phyloP scores from a whole-genome alignment of 1,140 invertebrate species.

The Ceratina calcarata region DNA sequence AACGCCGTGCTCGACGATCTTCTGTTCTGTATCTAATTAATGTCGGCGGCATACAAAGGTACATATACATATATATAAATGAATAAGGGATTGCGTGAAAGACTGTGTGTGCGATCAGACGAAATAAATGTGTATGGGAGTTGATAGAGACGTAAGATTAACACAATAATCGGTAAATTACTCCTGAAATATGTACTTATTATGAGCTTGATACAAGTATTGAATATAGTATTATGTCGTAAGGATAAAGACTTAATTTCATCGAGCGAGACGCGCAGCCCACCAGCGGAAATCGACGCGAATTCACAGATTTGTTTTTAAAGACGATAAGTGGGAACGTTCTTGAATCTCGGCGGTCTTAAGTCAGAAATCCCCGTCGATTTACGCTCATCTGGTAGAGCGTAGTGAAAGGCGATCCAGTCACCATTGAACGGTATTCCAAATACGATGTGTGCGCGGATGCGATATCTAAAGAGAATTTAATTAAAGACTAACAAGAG shows the following conservation, averaged over 20 bases:
- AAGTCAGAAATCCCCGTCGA: constrained; percentile 5
- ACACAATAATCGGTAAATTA: constrained; percentile 73
- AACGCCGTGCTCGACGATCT: constrained; percentile 67
- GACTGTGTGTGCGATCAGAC: constrained; percentile 13
- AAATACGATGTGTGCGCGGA: constrained; percentile 6
- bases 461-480: neutral
- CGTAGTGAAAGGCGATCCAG: constrained; percentile 26
- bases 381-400: constrained; percentile 14
- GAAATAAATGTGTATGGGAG: constrained; percentile 33
- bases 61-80: constrained; percentile 27
- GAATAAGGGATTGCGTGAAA: neutral
- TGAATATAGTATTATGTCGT: constrained; percentile 78
- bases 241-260: constrained; percentile 57
- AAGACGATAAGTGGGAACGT: neutral
- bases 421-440: constrained; percentile 29
- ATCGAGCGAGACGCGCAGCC: constrained; percentile 6
- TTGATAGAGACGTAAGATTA: constrained; percentile 58
- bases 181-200: constrained; percentile 78
- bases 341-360: neutral
- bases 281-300: constrained; percentile 23
- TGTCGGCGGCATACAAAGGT: constrained; percentile 55
- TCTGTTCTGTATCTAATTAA: constrained; percentile 73
- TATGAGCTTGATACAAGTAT: constrained; percentile 80
- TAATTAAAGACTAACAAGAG: constrained; percentile 1
- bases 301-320: neutral